Evolutionary conservation across 92 coral and sea anemone species (phyloP), one percentile per base, ranked within the genome.

Genomic region (Bergia sp.): DNA sequence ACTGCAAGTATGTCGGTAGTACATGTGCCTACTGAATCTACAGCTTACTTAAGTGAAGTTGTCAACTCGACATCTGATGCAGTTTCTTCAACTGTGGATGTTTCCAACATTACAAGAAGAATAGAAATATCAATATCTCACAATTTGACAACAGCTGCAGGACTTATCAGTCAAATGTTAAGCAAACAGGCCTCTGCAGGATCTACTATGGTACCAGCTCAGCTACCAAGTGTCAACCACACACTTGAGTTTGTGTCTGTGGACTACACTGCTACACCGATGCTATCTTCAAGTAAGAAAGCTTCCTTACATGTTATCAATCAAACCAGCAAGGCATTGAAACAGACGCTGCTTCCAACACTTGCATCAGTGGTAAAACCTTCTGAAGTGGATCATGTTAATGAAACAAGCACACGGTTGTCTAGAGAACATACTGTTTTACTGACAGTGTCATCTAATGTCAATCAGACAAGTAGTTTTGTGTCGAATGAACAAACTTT

Each of bases 361-460:
- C 47, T 20, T 6, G 7, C 71, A 81, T 61, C 85, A 81, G 61
- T 49, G 39, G 85, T 21, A 37, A 58, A 20, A 7, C 72, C 7
- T 49, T 45, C 78, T 37, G 43, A 21, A 21, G 23, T 38, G 4
- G 74, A 18, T 37, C 29, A 5, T 81, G 85, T 39, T 38, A 81
- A 81, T 11, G 74, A 81, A 58, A 81, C 85, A 36, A 81, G 50
- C 13, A 39, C 9, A 39, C 45, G 5, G 37, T 73, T 81, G 72
- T 58, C 73, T 18, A 11, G 13, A 12, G 44, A 81, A 12, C 20
- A 40, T 6, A 81, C 49, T 40, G 16, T 38, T 20, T 38, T 61
- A 38, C 29, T 18, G 6, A n/a, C 42, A 5, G 13, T 23, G 44
- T 38, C 73, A 61, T 81, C 73, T 37, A 58, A 43, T 53, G 50